Conservation (phyloP, 2,797 vertebrate genomes). For the Intellagama lesueurii region DNA sequence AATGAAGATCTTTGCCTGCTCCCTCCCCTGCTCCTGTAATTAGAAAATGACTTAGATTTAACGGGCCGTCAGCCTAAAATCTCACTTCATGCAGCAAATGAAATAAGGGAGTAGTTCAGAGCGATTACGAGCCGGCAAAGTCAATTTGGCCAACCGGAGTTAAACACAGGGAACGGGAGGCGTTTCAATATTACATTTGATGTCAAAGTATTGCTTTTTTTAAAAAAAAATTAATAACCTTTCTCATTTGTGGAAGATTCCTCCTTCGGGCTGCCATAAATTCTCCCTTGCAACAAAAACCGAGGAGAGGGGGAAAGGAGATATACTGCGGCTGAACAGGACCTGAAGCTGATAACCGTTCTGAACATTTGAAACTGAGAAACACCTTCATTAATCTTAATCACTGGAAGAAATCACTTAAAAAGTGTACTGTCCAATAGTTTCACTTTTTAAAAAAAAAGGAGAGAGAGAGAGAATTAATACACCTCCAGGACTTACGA, state of each 20-base stretch:
- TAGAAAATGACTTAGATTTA: slow-evolving; percentile 56
- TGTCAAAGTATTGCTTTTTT: slow-evolving; percentile 5
- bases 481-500: not conserved
- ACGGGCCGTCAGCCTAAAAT: slow-evolving; percentile 38
- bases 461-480: not conserved
- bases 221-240: not conserved
- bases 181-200: not conserved
- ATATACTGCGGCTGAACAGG: not conserved
- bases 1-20: slow-evolving; percentile 35
- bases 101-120: slow-evolving; percentile 50
- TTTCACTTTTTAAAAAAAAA: not conserved
- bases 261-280: not conserved
- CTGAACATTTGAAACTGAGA: not conserved
- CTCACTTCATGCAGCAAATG: slow-evolving; percentile 50
- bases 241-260: not conserved
- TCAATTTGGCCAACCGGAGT: slow-evolving; percentile 16
- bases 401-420: not conserved
- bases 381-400: slow-evolving; percentile 10
- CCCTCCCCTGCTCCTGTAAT: slow-evolving; percentile 47
- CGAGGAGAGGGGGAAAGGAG: not conserved
- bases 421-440: too few relatives aligned
- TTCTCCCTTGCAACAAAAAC: not conserved
- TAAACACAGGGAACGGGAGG: not conserved
- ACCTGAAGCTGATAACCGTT: slow-evolving; percentile 11
- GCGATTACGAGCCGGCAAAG: slow-evolving; percentile 38